Evolutionary conservation across 2,888 invertebrate species (phyloP).

Genomic region (Aleiodes leptofemur): DNA sequence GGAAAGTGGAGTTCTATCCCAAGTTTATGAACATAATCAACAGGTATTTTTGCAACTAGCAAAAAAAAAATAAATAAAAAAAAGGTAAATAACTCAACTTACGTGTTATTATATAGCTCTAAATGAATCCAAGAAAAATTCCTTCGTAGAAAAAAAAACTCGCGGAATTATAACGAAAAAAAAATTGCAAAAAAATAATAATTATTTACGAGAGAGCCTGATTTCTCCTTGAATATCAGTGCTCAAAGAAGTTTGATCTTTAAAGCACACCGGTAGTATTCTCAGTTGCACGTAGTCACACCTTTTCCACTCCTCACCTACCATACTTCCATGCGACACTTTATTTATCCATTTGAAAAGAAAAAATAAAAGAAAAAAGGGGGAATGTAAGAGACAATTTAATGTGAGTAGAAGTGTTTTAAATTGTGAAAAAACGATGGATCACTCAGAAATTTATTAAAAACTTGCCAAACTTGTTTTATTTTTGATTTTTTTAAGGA

Average conservation of each 20-base stretch:
- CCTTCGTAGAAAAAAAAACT: not conserved
- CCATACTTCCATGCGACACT: slow-evolving; percentile 17
- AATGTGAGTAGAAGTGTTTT: slow-evolving; percentile 40
- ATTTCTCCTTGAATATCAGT: slow-evolving; percentile 57
- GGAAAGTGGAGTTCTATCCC: not conserved
- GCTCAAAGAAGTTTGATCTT: slow-evolving; percentile 45
- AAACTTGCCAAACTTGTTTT: too few species aligned
- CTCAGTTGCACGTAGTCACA: slow-evolving; percentile 37
- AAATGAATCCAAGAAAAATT: not conserved
- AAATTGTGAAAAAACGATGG: not conserved
- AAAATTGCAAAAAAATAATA: not conserved
- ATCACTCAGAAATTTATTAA: too few species aligned
- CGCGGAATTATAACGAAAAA: not conserved
- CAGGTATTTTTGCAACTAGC: slow-evolving; percentile 7
- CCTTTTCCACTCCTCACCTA: slow-evolving; percentile 12
- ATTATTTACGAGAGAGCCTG: slow-evolving; percentile 24
- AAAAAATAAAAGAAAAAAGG: not conserved
- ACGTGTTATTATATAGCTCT: not conserved
- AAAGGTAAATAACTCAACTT: slow-evolving; percentile 9
- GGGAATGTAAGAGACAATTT: slow-evolving; percentile 40
- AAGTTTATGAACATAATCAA: not conserved
- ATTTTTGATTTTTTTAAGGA: too few species aligned
- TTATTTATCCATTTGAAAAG: not conserved
- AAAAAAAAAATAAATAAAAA: not conserved
- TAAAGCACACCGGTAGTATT: slow-evolving; percentile 47